These are phyloP conservation scores for Drosophila leonis DNA, from an alignment of 2,888 invertebrate genomes.

Conservation along the genomic window DNA sequence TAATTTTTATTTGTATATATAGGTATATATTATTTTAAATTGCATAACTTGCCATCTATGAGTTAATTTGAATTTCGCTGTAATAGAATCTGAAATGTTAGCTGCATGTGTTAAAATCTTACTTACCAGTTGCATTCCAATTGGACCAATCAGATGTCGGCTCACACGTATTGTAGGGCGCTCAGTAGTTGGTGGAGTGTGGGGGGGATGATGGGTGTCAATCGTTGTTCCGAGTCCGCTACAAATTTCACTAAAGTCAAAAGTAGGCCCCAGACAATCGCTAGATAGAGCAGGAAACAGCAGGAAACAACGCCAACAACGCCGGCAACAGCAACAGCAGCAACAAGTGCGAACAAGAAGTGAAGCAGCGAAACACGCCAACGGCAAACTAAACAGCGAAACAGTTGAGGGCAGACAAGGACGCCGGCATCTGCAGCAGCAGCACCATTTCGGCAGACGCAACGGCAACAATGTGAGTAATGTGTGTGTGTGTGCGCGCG, in stretches of 20 bases:
- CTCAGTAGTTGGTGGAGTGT: neutral
- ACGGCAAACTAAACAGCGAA: conserved; percentile 59
- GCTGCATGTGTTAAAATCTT: neutral
- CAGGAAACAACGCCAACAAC: conserved; percentile 64
- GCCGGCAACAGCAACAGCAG: conserved; percentile 56
- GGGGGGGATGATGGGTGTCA: too few species aligned
- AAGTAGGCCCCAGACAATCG: conserved; percentile 60
- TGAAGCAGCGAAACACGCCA: conserved; percentile 63
- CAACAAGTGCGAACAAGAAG: conserved; percentile 63
- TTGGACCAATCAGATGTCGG: neutral
- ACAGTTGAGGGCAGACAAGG: conserved; percentile 32
- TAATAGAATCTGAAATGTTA: conserved; percentile 33
- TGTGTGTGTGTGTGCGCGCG: neutral
- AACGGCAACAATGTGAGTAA: conserved; percentile 38
- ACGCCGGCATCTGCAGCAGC: conserved; percentile 39
- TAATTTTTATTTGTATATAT: neutral
- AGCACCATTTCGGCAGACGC: conserved; percentile 19
- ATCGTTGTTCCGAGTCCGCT: conserved; percentile 32
- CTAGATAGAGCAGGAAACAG: conserved; percentile 57
- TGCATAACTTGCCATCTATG: neutral
- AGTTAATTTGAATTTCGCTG: conserved; percentile 15
- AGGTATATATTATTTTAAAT: neutral
- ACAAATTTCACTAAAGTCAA: conserved; percentile 73
- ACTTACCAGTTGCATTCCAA: conserved; percentile 33
- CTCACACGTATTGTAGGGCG: neutral